These are phyloP conservation scores for Pteronotus mesoamericanus DNA, from an alignment of 2,797 vertebrate genomes.

Conservation along the genomic window DNA sequence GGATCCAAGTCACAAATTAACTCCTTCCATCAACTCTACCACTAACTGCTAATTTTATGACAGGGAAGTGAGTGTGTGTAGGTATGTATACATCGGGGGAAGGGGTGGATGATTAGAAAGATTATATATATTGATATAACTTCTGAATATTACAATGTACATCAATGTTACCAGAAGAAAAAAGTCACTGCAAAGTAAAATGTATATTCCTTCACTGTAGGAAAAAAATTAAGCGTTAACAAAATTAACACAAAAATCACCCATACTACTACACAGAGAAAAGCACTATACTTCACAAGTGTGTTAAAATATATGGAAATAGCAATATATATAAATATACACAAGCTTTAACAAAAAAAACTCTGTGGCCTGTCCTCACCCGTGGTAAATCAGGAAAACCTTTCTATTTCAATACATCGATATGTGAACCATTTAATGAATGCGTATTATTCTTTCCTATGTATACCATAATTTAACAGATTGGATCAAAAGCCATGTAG, in stretches of 20 bases:
- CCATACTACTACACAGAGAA: neutral
- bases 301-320: neutral
- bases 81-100: neutral
- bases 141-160: neutral
- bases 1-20: neutral
- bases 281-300: neutral
- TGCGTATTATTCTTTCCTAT: neutral
- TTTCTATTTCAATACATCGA: neutral
- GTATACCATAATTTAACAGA: neutral
- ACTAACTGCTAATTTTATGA: neutral
- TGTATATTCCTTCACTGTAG: neutral
- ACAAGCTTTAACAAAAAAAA: neutral
- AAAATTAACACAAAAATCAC: neutral
- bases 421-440: neutral
- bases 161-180: slow-evolving; percentile 30
- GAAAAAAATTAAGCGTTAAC: neutral
- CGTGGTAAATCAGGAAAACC: neutral
- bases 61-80: neutral
- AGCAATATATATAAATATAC: neutral
- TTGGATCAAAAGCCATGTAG: neutral
- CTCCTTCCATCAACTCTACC: neutral
- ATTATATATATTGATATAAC: neutral
- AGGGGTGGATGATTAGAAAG: neutral
- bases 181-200: slow-evolving; percentile 28
- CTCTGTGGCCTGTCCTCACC: neutral